Conservation (phyloP, 2,113 vertebrate genomes). For the Empidonax alnorum region DNA sequence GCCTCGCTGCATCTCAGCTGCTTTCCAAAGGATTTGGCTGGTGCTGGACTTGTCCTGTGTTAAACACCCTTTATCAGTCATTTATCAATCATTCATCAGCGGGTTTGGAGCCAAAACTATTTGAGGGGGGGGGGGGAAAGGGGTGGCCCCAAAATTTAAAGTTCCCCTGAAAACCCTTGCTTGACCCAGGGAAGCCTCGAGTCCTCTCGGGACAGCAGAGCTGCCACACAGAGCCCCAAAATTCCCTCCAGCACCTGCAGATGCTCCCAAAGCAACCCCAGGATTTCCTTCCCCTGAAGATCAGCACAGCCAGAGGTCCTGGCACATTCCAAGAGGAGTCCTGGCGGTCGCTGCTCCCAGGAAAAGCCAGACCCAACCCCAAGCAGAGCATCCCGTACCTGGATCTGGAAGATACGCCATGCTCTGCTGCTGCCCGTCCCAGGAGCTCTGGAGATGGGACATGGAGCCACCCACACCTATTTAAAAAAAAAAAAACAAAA, state of each 20-base stretch:
- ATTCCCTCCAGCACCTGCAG: rapidly evolving
- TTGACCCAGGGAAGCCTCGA: neutral
- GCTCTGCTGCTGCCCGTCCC: neutral
- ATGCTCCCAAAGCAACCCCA: neutral
- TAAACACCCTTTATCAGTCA: neutral
- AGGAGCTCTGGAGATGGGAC: slow-evolving; percentile 30
- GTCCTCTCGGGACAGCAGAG: neutral
- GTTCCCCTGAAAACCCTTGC: too few species aligned
- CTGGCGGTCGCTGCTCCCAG: rapidly evolving
- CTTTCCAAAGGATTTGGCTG: neutral
- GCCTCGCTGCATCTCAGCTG: neutral
- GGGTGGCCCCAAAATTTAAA: too few species aligned
- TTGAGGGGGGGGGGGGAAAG: too few species aligned
- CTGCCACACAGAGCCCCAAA: neutral
- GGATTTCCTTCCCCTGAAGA: neutral
- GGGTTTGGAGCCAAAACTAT: neutral
- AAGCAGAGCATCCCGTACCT: neutral
- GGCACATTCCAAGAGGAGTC: rapidly evolving
- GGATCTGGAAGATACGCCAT: neutral
- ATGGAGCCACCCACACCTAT: slow-evolving; percentile 23
- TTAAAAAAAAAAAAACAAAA: neutral
- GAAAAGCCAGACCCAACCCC: neutral
- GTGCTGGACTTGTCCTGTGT: neutral
- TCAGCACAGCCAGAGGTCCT: rapidly evolving
- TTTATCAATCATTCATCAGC: too few species aligned